Conservation (phyloP, 2,113 vertebrate genomes). For the Halichoerus grypus region DNA sequence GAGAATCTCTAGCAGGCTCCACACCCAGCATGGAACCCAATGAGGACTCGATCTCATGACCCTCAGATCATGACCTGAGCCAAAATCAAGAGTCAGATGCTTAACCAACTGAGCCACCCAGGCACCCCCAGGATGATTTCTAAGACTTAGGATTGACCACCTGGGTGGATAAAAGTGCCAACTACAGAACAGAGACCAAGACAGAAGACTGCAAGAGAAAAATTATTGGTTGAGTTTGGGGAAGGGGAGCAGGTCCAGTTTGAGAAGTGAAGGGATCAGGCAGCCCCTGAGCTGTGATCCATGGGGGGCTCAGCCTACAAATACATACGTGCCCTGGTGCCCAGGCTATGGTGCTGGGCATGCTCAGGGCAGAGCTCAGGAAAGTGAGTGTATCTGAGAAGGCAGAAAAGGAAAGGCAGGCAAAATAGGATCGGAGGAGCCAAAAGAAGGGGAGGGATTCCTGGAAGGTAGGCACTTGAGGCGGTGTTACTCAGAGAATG, state of each 20-base stretch:
- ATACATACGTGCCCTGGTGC: neutral
- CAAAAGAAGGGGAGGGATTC: fast-evolving
- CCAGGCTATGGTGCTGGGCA: neutral
- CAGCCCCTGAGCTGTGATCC: neutral
- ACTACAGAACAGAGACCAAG: neutral
- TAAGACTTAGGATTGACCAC: neutral
- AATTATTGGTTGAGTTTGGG: neutral
- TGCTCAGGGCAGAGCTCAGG: neutral
- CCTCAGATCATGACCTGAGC: neutral
- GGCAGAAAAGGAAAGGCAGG: neutral
- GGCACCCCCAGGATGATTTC: neutral
- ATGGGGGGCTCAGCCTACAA: fast-evolving
- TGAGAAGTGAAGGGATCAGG: neutral
- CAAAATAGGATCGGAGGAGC: neutral
- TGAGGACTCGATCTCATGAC: neutral
- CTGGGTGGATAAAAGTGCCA: neutral
- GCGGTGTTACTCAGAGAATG: neutral
- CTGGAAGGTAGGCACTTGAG: neutral
- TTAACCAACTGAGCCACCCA: neutral
- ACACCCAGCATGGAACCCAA: neutral
- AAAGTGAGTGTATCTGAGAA: neutral
- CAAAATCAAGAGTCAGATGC: neutral
- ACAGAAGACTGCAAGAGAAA: neutral
- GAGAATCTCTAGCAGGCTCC: neutral
- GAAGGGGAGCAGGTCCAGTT: neutral